Base-by-base conservation (phyloP, 1,140 invertebrate species). In the Hyposmocoma kahamanoa region DNA sequence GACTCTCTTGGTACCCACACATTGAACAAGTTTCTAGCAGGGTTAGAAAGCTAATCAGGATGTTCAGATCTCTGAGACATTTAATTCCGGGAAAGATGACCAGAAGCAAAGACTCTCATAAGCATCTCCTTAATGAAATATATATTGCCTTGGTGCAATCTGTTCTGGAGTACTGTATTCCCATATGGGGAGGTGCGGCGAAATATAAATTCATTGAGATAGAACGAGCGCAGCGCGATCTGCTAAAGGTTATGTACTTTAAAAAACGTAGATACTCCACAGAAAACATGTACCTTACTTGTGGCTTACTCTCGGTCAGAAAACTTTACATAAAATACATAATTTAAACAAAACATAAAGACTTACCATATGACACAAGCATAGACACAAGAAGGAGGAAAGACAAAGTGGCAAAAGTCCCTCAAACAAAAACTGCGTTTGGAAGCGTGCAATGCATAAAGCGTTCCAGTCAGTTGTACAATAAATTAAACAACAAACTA, bases 161-260 rank as follows among this genome's bases (percentile, higher is more conserved):
- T 10, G 20, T 45, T 4, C 8, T 47, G 15, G 3, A 10, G 2
- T 47, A 47, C 21, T 47, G 45, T 24, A 36, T 47, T 6, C 19
- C 45, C 2, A 24, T 38, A 3, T 47, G 30, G 45, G 45, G 45
- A 2, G 43, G 43, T 22, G 43, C 43, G 3, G n/a, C 20, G 11
- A 43, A 24, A 24, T 24, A 8, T 5, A 43, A 22, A 43, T 24
- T 43, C 8, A 9, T 43, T n/a, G 21, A 43, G 17, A 9, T 43
- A 4, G 28, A 32, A 46, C 4, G 26, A 3, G 15, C 44, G 19
- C 15, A 34, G 20, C 36, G 45, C 22, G 20, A 3, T 15, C 18
- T 47, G 20, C 3, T 47, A 3, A 47, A 47, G 17, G 34, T 38
- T 2, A 47, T 47, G 43, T 30, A 30, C n/a, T 45, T 10, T 30